phyloP scores from a whole-genome alignment of 2,113 vertebrate species.

The Xiphias gladius region DNA sequence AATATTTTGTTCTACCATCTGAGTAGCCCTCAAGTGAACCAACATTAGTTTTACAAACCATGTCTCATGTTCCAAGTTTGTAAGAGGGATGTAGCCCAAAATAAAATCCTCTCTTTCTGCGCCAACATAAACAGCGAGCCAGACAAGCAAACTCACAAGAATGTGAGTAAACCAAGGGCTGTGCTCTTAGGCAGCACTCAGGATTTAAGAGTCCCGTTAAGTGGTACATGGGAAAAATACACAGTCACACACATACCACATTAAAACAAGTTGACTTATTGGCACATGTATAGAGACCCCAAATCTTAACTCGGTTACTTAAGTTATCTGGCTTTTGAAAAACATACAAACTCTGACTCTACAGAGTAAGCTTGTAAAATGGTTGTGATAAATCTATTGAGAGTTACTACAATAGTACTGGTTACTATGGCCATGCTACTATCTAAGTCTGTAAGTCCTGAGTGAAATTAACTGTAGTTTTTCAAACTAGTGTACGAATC shows the following conservation, averaged over 20 bases:
- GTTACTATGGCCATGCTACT: not conserved
- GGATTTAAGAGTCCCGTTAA: constrained; percentile 59
- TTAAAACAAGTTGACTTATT: constrained; percentile 66
- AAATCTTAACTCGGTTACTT: constrained; percentile 14
- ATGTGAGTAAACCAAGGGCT: constrained; percentile 55
- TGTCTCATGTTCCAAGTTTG: constrained; percentile 56
- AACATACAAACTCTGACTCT: not conserved
- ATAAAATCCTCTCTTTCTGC: constrained; percentile 47
- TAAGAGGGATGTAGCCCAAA: constrained; percentile 41
- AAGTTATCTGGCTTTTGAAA: not conserved
- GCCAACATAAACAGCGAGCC: constrained; percentile 68
- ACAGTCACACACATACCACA: constrained; percentile 59
- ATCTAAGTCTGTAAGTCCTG: not conserved
- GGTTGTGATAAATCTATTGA: not conserved
- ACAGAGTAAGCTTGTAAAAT: not conserved
- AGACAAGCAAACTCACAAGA: constrained; percentile 62
- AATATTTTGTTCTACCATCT: constrained; percentile 21
- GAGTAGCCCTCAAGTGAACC: constrained; percentile 34
- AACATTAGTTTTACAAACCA: constrained; percentile 58
- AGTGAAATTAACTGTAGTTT: not conserved
- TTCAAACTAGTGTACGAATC: not conserved
- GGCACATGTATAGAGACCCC: constrained; percentile 11
- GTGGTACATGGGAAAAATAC: constrained; percentile 68
- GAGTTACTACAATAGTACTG: not conserved
- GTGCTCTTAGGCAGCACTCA: constrained; percentile 58